A percentile compares a stretch with the other conserved stretches of the same genome.
Conservation (phyloP, 2,797 vertebrate species). For the Lutjanus argentimaculatus region DNA sequence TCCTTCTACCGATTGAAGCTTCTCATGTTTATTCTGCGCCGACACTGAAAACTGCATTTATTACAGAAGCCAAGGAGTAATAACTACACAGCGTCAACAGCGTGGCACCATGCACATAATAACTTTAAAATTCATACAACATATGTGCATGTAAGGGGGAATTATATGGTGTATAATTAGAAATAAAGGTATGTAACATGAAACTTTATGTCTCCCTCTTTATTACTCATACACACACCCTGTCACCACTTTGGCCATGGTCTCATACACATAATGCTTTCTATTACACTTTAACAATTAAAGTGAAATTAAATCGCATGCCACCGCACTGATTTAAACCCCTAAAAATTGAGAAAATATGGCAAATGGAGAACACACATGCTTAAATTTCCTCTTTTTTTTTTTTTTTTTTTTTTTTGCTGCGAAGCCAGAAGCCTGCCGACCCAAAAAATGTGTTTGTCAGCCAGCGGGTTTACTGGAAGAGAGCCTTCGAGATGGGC, state of each 20-base stretch:
- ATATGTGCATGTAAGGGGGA: slow-evolving; percentile 28
- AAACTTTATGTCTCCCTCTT: slow-evolving; percentile 27
- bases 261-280: slow-evolving; percentile 28
- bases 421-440: slow-evolving; percentile 38
- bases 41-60: slow-evolving; percentile 69
- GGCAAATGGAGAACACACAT: slow-evolving; percentile 44
- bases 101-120: slow-evolving; percentile 26
- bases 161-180: slow-evolving; percentile 47
- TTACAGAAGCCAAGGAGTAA: slow-evolving; percentile 67
- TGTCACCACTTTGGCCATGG: slow-evolving; percentile 19
- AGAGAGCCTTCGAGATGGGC: slow-evolving; percentile 67
- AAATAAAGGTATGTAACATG: slow-evolving; percentile 33
- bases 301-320: slow-evolving; percentile 48
- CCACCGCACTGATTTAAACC: slow-evolving; percentile 33
- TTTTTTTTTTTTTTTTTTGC: background rate
- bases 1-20: slow-evolving; percentile 66
- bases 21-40: slow-evolving; percentile 75
- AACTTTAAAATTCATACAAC: slow-evolving; percentile 51
- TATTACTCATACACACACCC: slow-evolving; percentile 7
- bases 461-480: slow-evolving; percentile 62
- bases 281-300: slow-evolving; percentile 36
- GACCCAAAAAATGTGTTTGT: slow-evolving; percentile 58
- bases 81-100: slow-evolving; percentile 61
- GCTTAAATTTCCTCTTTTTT: slow-evolving; percentile 32
- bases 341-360: slow-evolving; percentile 41